Percentiles rank a stretch among this genome's conserved stretches.
Conservation (phyloP, 1,140 invertebrate genomes). For the Oreohelix idahoensis region DNA sequence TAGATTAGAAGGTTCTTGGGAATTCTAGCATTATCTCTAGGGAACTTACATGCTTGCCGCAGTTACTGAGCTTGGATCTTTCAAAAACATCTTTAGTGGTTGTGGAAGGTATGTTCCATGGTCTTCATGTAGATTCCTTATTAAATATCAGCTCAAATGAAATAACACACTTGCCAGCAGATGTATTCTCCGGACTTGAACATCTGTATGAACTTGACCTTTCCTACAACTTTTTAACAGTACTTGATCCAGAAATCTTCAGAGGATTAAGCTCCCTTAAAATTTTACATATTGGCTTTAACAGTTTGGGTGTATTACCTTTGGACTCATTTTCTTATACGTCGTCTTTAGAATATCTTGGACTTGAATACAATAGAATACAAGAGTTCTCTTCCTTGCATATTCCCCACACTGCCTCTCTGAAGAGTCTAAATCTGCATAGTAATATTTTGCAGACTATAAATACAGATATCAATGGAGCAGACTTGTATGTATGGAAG, state of each 20-base stretch:
- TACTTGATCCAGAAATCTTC: conserved; percentile 45
- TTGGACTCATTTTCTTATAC: conserved; percentile 43
- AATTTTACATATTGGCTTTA: conserved; percentile 53
- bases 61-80: conserved; percentile 16
- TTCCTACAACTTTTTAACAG: conserved; percentile 49
- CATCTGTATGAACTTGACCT: conserved; percentile 48
- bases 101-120: conserved; percentile 25
- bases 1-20: not conserved
- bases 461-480: conserved; percentile 12
- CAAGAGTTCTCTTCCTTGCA: conserved; percentile 38
- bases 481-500: conserved; percentile 28
- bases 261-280: conserved; percentile 45
- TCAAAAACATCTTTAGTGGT: not conserved
- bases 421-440: conserved; percentile 46
- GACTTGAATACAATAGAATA: conserved; percentile 51
- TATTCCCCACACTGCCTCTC: conserved; percentile 29
- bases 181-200: conserved; percentile 35
- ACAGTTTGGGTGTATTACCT: conserved; percentile 48
- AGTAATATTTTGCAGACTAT: conserved; percentile 50
- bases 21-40: not conserved
- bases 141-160: conserved; percentile 48
- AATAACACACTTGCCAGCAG: conserved; percentile 24
- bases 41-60: conserved; percentile 6
- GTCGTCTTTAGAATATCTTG: conserved; percentile 45
- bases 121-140: conserved; percentile 17